Evolutionary conservation across 2,888 invertebrate species (phyloP).

Genomic region (Ormyrus pomaceus): DNA sequence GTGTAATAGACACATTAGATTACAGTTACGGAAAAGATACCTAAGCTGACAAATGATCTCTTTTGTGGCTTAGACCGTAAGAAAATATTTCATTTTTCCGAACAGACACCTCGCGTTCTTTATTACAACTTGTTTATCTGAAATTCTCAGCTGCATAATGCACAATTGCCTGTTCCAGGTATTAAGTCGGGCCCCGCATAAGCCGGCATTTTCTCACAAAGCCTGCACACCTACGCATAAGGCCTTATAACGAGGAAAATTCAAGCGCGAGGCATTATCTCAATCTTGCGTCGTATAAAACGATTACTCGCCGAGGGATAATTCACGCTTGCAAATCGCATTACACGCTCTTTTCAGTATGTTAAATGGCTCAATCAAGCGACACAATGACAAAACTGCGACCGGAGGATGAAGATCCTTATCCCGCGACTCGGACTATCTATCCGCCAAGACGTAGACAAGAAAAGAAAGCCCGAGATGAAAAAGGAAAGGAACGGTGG

Average conservation of each 20-base stretch:
- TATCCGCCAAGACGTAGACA: not conserved
- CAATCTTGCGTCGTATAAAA: slow-evolving; percentile 31
- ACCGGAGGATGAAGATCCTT: slow-evolving; percentile 23
- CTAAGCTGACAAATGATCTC: too few species aligned
- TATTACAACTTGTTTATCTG: slow-evolving; percentile 30
- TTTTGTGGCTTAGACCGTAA: not conserved
- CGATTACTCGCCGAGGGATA: slow-evolving; percentile 12
- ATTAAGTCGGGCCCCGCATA: not conserved
- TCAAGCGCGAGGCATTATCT: slow-evolving; percentile 3
- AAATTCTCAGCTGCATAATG: slow-evolving; percentile 14
- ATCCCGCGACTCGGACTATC: slow-evolving; percentile 20
- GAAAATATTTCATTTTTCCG: not conserved
- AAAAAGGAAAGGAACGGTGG: not conserved
- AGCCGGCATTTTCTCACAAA: not conserved
- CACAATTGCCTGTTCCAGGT: slow-evolving; percentile 2
- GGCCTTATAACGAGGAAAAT: not conserved
- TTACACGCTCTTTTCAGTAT: slow-evolving; percentile 42
- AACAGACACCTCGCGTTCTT: slow-evolving; percentile 3
- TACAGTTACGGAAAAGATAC: too few species aligned
- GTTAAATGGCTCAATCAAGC: slow-evolving; percentile 47
- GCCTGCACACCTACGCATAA: not conserved
- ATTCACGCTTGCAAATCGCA: slow-evolving; percentile 20
- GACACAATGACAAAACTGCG: slow-evolving; percentile 36
- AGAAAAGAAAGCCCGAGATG: not conserved
- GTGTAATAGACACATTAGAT: not conserved